Evolutionary conservation across 2,113 vertebrate genomes (phyloP).

Genomic region (Cyanoderma ruficeps): DNA sequence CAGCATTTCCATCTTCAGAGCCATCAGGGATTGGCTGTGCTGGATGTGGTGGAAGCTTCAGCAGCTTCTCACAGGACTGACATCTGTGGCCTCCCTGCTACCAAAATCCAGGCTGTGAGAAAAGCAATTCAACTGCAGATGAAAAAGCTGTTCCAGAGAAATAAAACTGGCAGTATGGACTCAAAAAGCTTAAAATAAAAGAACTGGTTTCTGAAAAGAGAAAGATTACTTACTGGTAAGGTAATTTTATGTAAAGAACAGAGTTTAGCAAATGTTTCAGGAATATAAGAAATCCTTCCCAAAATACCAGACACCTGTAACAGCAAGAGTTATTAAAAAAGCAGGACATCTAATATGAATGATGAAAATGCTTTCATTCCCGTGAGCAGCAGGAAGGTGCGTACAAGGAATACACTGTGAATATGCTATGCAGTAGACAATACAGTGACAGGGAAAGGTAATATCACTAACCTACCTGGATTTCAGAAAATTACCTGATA

Average conservation of each 20-base stretch:
- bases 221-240: not conserved
- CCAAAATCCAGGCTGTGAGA: not conserved
- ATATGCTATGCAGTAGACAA: not conserved
- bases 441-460: not conserved
- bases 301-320: not conserved
- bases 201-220: not conserved
- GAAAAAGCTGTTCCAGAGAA: not conserved
- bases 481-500: not conserved
- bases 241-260: not conserved
- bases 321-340: not conserved
- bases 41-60: not conserved
- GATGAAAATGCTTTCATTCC: not conserved
- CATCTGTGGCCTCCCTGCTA: not conserved
- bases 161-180: not conserved
- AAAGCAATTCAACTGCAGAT: not conserved
- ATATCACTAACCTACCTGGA: not conserved
- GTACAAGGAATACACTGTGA: not conserved
- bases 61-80: not conserved
- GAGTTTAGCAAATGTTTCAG: not conserved
- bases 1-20: not conserved
- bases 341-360: not conserved
- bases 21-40: not conserved
- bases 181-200: not conserved
- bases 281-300: not conserved
- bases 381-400: not conserved